Conservation (phyloP, 2,113 vertebrate species). For the Embiotoca jacksoni region DNA sequence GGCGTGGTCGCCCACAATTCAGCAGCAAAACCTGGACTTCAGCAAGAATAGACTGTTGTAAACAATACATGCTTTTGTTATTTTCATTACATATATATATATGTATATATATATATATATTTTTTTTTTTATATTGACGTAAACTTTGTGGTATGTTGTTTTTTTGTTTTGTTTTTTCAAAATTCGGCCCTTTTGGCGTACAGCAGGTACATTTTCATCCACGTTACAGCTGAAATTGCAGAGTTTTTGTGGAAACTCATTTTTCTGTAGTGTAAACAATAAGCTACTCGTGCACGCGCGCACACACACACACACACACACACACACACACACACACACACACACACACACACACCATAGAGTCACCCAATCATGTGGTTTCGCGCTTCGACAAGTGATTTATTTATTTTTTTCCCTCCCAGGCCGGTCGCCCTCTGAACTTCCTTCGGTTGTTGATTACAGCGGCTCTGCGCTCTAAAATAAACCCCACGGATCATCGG, state of each 20-base stretch:
- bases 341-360: slow-evolving; percentile 20
- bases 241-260: slow-evolving; percentile 39
- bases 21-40: slow-evolving; percentile 49
- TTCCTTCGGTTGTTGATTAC: slow-evolving; percentile 40
- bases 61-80: slow-evolving; percentile 74
- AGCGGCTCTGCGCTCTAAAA: background rate
- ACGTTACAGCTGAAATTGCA: slow-evolving; percentile 34
- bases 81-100: background rate
- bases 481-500: too few relatives aligned
- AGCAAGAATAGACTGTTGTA: slow-evolving; percentile 68
- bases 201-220: slow-evolving; percentile 30
- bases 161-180: slow-evolving; percentile 5
- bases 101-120: too few relatives aligned
- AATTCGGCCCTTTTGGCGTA: slow-evolving; percentile 50
- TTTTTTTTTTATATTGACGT: slow-evolving; percentile 35
- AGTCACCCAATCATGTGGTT: slow-evolving; percentile 37
- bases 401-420: slow-evolving; percentile 17
- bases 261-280: slow-evolving; percentile 67
- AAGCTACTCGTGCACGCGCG: slow-evolving; percentile 16
- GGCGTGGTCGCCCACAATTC: slow-evolving; percentile 12
- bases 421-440: slow-evolving; percentile 8
- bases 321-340: slow-evolving; percentile 9
- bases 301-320: fast-evolving
- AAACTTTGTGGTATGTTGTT: slow-evolving; percentile 41
- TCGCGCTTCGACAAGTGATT: slow-evolving; percentile 37